phyloP scores from a whole-genome alignment of 2,797 vertebrate species.

The Neomorphus geoffroyi region DNA sequence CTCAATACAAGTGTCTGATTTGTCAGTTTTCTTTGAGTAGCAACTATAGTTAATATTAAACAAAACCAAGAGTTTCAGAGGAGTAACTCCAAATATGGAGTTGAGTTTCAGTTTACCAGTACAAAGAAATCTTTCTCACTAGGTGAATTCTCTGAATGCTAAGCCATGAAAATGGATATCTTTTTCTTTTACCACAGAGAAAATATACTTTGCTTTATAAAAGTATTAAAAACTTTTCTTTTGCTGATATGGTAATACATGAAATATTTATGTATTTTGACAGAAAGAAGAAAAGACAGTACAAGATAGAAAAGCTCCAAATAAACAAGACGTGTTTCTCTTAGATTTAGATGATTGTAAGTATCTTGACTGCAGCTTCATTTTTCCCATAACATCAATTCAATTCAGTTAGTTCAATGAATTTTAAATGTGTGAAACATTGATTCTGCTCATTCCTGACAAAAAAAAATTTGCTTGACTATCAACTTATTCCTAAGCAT shows the following conservation, averaged over 20 bases:
- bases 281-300: conserved; percentile 76
- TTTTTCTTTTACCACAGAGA: not conserved
- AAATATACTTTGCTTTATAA: not conserved
- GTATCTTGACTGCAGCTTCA: conserved; percentile 65
- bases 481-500: not conserved
- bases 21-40: not conserved
- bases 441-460: not conserved
- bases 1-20: not conserved
- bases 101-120: not conserved
- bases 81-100: not conserved
- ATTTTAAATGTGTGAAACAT: not conserved
- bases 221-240: not conserved
- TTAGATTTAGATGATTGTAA: conserved; percentile 95
- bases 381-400: not conserved
- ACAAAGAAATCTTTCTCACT: not conserved
- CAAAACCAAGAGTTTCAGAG: not conserved
- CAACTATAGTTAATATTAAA: not conserved
- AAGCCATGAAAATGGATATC: not conserved
- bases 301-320: conserved; percentile 51
- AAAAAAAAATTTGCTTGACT: not conserved
- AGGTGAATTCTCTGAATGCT: not conserved
- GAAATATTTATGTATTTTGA: conserved; percentile 42
- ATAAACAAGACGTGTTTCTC: conserved; percentile 83
- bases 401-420: not conserved
- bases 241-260: not conserved